Base-by-base conservation (phyloP, 2,797 vertebrate species). In the Amphiprion clarkii region DNA sequence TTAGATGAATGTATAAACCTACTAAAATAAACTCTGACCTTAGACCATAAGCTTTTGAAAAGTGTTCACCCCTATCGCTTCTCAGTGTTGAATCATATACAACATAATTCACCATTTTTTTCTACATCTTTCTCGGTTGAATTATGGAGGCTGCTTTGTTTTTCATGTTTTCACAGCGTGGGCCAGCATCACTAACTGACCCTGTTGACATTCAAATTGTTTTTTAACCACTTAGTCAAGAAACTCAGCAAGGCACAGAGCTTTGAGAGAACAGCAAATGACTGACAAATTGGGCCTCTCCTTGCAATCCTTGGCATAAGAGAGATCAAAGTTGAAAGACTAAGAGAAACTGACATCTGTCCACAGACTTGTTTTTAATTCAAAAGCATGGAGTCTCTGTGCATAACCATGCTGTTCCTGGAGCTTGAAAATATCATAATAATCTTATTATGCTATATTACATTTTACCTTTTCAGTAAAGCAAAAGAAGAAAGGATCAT, bases 161-260 rank as follows among this genome's bases (percentile, higher is more conserved):
- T 66, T 40, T 66, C 25, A 49, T 55, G 46, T 25, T 59, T 60
- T 17, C 12, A 19, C 36, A 58, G 23, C 13, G 21, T 60, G 56
- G 69, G 36, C 66, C 39, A 54, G 25, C 33, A 42, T 72, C 46
- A n/a, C 10, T 27, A 53, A 33, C 66, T 16, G 36, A 19, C 1
- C n/a, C 29, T 29, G 19, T 39, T 59, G 61, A 51, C 44, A 63
- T 39, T 52, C 52, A 67, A 39, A 59, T 48, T 23, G 17, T 33
- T 51, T 61, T 58, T 29, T 69, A 16, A 57, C 27, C n/a, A 63
- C 61, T 59, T 67, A 59, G 25, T 58, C 7, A 23, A 25, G 29
- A 53, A 66, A 71, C 51, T 44, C n/a, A 39, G 19, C 49, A 12
- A 31, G 48, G 49, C 25, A 48, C 33, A 59, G 54, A 65, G 21